Base-by-base conservation (phyloP, 1,140 invertebrate species). In the Dreissena rostriformis region DNA sequence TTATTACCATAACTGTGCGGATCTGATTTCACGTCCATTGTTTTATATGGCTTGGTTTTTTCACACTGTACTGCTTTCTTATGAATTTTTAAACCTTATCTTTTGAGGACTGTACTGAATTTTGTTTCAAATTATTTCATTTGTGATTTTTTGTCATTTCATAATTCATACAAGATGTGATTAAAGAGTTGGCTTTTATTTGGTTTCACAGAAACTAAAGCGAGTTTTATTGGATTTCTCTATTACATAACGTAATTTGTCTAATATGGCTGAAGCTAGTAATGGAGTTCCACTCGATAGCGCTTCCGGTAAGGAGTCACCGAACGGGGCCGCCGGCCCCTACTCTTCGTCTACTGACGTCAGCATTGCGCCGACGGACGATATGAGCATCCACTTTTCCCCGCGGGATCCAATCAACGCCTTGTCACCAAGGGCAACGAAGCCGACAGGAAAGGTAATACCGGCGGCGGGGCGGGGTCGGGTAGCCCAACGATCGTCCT, bases 331-430 rank as follows among this genome's bases (percentile, higher is more conserved):
- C 17, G 67, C 53, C 0, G 79, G 67, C 1, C 52, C 67, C 2
- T 55, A 55, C 10, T 61, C 78, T 29, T 28, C 70, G 22, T 26
- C 29, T 15, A 72, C 22, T 49, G 55, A 77, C 24, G n/a, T 66
- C 11, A 82, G 79, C 26, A 19, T 82, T 0, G 79, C 70, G 12
- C 51, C 55, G 12, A 72, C 78, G 17, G 79, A 82, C 8, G 79
- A 82, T 0, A 74, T 82, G 70, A 82, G 79, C 51, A 73, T 82
- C 51, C 71, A 82, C 49, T 28, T 82, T 14, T 82, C 79, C 22
- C 79, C 79, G 17, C 22, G 61, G 51, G 26, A 28, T 7, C 26
- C 52, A 29, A 39, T 22, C 5, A 61, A 57, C 11, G 10, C 19
- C n/a, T 8, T 73, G n/a, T 74, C 79, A 49, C 70, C 79, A 72